Evolutionary conservation across 2,797 vertebrate species (phyloP), one percentile per base, ranked within the genome.

Genomic region (Catharus ustulatus): DNA sequence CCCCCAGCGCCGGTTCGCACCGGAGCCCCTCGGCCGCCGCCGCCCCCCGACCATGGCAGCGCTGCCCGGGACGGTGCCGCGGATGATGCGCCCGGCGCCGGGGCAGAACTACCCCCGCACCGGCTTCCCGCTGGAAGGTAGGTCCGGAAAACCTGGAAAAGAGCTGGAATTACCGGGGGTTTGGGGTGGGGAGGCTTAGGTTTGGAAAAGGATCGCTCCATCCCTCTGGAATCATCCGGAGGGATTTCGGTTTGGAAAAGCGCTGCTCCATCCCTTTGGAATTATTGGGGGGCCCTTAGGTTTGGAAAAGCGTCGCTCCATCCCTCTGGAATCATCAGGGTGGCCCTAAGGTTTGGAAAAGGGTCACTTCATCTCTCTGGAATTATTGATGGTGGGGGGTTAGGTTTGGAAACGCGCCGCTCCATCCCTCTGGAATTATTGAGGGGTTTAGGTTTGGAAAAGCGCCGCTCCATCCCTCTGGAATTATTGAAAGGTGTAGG

Each of bases 61-160:
- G 64, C 86, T 89, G 78, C 86, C 86, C 71, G 86, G 86, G 78
- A 82, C 86, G 63, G 86, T 89, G 86, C 86, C 86, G 58, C 86
- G 86, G 71, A 82, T 89, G 99, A 98, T 99, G 99, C 98, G 99
- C 86, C 99, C 99, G 63, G 98, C 98, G 40, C 98, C 99, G 64
- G 98, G 99, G 83, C 99, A 99, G 98, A 99, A 99, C 97, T 99
- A 99, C 71, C 99, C 98, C 4, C 98, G 99, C 90, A 99, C 98
- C 22, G 99, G 99, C 81, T 99, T 99, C 85, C 99, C 99, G 3
- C 76, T 99, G 97, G 99, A 99, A 99, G 99, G 99, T 99, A 52
- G 51, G 51, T 52, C 51, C 14, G 59, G 38, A 61, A 62, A 40
- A 13, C 4, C 34, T 43, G 43, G 62, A 13, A 45, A 63, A 43